Evolutionary conservation across 2,797 vertebrate genomes (phyloP).

Genomic region (Sphaeramia orbicularis): DNA sequence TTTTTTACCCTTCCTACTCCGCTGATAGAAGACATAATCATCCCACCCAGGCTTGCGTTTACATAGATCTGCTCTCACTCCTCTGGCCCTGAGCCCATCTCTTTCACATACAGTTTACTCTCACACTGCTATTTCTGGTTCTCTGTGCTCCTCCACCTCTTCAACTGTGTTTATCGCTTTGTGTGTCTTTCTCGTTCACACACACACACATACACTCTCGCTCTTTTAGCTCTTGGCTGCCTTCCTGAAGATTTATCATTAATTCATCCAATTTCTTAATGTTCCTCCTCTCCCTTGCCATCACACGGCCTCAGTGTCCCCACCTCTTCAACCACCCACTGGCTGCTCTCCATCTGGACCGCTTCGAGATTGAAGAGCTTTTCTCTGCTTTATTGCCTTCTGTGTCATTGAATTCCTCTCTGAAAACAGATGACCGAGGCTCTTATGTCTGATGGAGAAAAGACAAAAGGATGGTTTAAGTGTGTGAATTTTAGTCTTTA

Average conservation of each 20-base stretch:
- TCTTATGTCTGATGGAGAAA: slow-evolving; percentile 34
- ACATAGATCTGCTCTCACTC: slow-evolving; percentile 3
- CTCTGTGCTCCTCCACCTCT: slow-evolving; percentile 24
- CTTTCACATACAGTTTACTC: slow-evolving; percentile 38
- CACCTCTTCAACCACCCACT: slow-evolving; percentile 64
- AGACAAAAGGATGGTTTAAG: not conserved
- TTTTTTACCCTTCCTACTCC: too few relatives aligned
- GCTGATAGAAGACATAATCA: too few relatives aligned
- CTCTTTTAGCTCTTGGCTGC: slow-evolving; percentile 56
- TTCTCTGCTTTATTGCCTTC: slow-evolving; percentile 64
- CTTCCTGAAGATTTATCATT: slow-evolving; percentile 76
- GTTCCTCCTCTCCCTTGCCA: slow-evolving; percentile 66
- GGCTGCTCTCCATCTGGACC: slow-evolving; percentile 67
- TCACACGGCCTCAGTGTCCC: slow-evolving; percentile 59
- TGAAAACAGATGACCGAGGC: slow-evolving; percentile 49
- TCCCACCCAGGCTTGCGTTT: not conserved
- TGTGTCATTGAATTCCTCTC: slow-evolving; percentile 49
- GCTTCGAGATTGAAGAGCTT: slow-evolving; percentile 60
- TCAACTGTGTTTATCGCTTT: slow-evolving; percentile 28
- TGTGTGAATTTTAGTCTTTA: not conserved
- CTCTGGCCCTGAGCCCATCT: slow-evolving; percentile 30
- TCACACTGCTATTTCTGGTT: slow-evolving; percentile 52
- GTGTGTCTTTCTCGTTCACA: too few relatives aligned
- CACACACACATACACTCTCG: too few relatives aligned
- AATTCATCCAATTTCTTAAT: slow-evolving; percentile 81